Evolutionary conservation across 2,113 vertebrate species (phyloP), one percentile per base, ranked within the genome.

Genomic region (Mus pahari): DNA sequence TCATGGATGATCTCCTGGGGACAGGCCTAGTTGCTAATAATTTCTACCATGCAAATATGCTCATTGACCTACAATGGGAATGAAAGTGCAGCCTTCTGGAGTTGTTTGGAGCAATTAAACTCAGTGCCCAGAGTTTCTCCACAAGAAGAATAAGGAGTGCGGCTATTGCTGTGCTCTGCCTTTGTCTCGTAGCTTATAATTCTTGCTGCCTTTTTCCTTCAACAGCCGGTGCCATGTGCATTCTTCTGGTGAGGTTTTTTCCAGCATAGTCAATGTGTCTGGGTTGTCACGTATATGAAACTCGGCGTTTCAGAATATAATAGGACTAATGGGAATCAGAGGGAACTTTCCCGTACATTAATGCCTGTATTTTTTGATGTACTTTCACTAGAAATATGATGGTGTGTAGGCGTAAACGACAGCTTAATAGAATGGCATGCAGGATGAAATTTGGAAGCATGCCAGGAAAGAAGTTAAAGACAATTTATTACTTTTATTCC

Each of bases 11-110:
- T 97, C 92, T 97, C 97, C 86, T 95, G 96, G 96, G 97, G 95
- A 94, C 92, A 96, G 92, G 55, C 81, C 90, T 97, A 96, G 75
- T 96, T 97, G 96, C 88, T 97, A 95, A 97, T 98, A 97, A 97
- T 97, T 97, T 96, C 90, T 96, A 92, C 81, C 90, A 97, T 97
- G 97, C 92, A 96, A 94, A 96, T 97, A 97, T 96, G 86, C 74
- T 95, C 95, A 97, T 96, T 98, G 95, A 97, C 96, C 97, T 98
- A 96, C 94, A 96, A 91, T 96, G 62, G 58, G 45, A 78, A 96
- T 95, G 48, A 96, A 97, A 86, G 94, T 96, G 36, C 92, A 95
- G 73, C 42, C 86, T 97, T 97, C 92, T 97, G 84, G 68, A 94
- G 92, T 92, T 97, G 92, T 96, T 96, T 92, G 81, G 68, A 87